Percentiles rank a stretch among this genome's conserved stretches.
Evolutionary conservation across 1,140 invertebrate species (phyloP).

Genomic region (Platyscapa corneri): DNA sequence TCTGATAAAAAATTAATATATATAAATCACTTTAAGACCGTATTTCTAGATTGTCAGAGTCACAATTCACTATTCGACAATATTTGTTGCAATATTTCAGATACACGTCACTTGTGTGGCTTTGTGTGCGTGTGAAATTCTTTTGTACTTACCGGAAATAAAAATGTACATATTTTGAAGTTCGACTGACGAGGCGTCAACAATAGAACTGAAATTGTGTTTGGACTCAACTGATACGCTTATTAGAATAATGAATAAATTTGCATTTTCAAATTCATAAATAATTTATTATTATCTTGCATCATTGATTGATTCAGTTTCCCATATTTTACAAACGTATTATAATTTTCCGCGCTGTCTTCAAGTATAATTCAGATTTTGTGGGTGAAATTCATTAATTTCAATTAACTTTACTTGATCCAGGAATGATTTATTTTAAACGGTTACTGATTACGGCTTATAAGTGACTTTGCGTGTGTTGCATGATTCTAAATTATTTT

Average conservation of each 20-base stretch:
- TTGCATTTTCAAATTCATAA: neutral
- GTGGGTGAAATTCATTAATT: neutral
- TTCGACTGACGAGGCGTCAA: neutral
- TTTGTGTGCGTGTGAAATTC: neutral
- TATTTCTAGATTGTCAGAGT: neutral
- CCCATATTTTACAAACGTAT: neutral
- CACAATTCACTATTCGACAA: neutral
- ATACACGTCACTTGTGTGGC: neutral
- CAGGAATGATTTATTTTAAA: too few species aligned
- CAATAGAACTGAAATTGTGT: too few species aligned
- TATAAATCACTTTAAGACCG: neutral
- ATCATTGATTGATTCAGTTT: too few species aligned
- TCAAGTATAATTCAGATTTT: neutral
- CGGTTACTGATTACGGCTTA: too few species aligned
- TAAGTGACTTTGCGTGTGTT: too few species aligned
- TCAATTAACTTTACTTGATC: neutral
- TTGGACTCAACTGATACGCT: neutral
- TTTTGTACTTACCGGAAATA: neutral
- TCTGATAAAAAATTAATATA: neutral
- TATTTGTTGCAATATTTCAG: neutral
- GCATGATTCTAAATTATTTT: neutral
- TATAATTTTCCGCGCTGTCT: neutral
- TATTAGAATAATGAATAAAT: neutral
- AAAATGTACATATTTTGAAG: neutral
- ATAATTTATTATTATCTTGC: neutral